A percentile compares a stretch with the other conserved stretches of the same genome.
Evolutionary conservation across 2,113 vertebrate genomes (phyloP).

Genomic region (Syngnathus typhle): DNA sequence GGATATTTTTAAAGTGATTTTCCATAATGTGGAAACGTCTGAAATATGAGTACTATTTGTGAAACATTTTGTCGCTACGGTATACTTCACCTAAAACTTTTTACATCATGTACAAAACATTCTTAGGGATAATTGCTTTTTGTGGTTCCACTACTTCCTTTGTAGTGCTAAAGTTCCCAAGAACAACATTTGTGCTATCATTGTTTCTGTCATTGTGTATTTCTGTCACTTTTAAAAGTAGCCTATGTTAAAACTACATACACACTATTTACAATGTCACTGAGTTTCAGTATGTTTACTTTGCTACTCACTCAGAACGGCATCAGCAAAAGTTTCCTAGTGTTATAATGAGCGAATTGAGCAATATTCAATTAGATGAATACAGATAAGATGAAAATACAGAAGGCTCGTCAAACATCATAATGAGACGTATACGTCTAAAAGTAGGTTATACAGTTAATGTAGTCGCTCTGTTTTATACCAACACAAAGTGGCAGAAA

Average conservation of each 20-base stretch:
- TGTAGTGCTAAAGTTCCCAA: constrained; percentile 57
- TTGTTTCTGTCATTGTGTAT: constrained; percentile 41
- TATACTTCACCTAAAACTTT: constrained; percentile 58
- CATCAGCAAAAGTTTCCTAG: constrained; percentile 33
- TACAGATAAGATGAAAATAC: constrained; percentile 15
- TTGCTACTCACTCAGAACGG: constrained; percentile 22
- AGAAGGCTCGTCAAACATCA: constrained; percentile 5
- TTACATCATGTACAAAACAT: constrained; percentile 75
- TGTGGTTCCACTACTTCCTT: constrained; percentile 55
- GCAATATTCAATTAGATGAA: constrained; percentile 22
- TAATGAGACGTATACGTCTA: constrained; percentile 20
- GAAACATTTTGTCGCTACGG: constrained; percentile 42
- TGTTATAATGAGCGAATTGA: constrained; percentile 12
- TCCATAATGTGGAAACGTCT: neutral
- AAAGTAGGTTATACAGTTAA: constrained; percentile 13
- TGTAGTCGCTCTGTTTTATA: constrained; percentile 7
- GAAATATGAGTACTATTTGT: constrained; percentile 22
- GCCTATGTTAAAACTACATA: constrained; percentile 60
- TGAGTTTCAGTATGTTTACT: constrained; percentile 41
- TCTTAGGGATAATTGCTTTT: constrained; percentile 64
- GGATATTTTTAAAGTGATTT: constrained; percentile 9
- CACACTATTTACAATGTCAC: constrained; percentile 48
- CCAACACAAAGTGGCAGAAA: constrained; percentile 22
- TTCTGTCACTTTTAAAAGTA: constrained; percentile 43
- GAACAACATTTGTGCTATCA: constrained; percentile 57